Base-by-base conservation (phyloP, 1,140 invertebrate genomes). In the Trachymyrmex septentrionalis region DNA sequence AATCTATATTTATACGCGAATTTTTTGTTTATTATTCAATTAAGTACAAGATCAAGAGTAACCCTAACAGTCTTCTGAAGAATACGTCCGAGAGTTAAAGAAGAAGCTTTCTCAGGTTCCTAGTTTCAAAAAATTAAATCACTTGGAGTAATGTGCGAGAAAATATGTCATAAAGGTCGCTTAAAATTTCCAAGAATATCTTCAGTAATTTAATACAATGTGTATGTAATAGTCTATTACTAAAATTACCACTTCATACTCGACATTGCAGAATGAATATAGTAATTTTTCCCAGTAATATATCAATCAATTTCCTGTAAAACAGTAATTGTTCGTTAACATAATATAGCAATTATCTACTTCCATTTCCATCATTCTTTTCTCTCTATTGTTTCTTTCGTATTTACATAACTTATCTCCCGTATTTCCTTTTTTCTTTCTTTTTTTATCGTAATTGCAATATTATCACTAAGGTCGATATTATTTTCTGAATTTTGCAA, bases 341-440 rank as follows among this genome's bases (percentile, higher is more conserved):
- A 72, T 72, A 27, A 72, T 72, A 72, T 55, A 72, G 48, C 71
- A 57, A 73, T 73, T 57, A 67, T 6, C 10, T 67, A 73, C 53
- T 73, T 73, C 19, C 71, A 55, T 57, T 59, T 59, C 48, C 53
- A 57, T 38, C n/a, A 59, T 75, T 38, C 30, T 12, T 21, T 73
- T 12, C 7, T 73, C 19, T 73, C 19, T n/a, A 21, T 73, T 57
- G 19, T 21, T 3, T 59, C 71, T 57, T 34, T 38, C 14, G 4
- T 69, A 14, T 69, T 69, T 69, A 69, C 21, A 24, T 69, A 69
- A 69, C 38, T 19, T 24, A 27, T 69, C 27, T 16, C 34, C n/a
- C 12, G 14, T 38, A 34, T 27, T 21, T 59, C 9, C 7, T 66
- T n/a, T 38, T 5, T 10, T 16, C n/a, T 38, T 10, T 12, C 9